phyloP scores from a whole-genome alignment of 2,113 vertebrate genomes.

The Kryptolebias marmoratus region DNA sequence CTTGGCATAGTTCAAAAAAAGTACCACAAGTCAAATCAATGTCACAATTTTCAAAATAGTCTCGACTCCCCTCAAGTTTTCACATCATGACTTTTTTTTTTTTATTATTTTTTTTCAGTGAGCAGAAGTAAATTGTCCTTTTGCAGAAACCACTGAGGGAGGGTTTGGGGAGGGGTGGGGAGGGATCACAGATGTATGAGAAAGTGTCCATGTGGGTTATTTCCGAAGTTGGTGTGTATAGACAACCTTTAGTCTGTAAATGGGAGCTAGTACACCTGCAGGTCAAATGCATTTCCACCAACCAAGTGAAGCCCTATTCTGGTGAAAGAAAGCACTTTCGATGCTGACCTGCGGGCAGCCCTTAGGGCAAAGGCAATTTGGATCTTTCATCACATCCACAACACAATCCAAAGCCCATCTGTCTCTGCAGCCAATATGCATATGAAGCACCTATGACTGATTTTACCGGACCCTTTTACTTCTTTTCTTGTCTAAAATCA shows the following conservation, averaged over 20 bases:
- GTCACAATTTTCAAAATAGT: slow-evolving; percentile 43
- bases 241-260: slow-evolving; percentile 66
- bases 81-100: slow-evolving; percentile 42
- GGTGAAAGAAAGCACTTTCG: slow-evolving; percentile 72
- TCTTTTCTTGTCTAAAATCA: slow-evolving; percentile 27
- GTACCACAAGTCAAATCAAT: slow-evolving; percentile 53
- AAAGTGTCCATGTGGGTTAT: slow-evolving; percentile 50
- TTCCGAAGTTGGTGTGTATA: slow-evolving; percentile 59
- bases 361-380: slow-evolving; percentile 74
- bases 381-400: slow-evolving; percentile 63
- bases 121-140: slow-evolving; percentile 42
- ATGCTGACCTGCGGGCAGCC: slow-evolving; percentile 68
- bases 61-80: slow-evolving; percentile 28
- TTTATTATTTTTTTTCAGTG: slow-evolving; percentile 48
- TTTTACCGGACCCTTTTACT: slow-evolving; percentile 29
- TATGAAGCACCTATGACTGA: slow-evolving; percentile 46
- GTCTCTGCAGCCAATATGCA: slow-evolving; percentile 41
- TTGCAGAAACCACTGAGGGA: slow-evolving; percentile 13
- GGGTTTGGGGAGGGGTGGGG: background rate
- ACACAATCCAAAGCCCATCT: slow-evolving; percentile 51
- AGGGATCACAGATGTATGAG: slow-evolving; percentile 9
- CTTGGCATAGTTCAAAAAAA: slow-evolving; percentile 55
- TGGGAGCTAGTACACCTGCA: slow-evolving; percentile 59
- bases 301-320: slow-evolving; percentile 47
- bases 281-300: slow-evolving; percentile 66